Percentiles rank a stretch among this genome's conserved stretches.
phyloP scores from a whole-genome alignment of 2,797 vertebrate species.

The Rhadinocentrus ornatus region DNA sequence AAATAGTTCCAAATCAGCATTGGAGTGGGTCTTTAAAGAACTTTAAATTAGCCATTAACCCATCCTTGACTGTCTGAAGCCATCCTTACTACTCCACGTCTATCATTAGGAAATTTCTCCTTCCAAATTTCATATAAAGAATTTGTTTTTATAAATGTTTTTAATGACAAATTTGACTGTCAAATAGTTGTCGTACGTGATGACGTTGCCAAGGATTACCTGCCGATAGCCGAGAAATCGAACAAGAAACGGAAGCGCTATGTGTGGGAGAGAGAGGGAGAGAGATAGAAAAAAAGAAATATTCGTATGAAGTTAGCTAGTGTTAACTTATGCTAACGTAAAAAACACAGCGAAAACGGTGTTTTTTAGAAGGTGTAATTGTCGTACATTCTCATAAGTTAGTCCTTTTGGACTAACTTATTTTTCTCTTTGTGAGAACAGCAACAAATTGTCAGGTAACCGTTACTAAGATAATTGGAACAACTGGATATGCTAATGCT shows the following conservation, averaged over 20 bases:
- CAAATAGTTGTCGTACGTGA: neutral
- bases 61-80: no score
- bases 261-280: constrained; percentile 3
- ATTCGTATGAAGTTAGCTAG: constrained; percentile 37
- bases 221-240: constrained; percentile 54
- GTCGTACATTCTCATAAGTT: neutral
- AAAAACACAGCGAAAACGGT: neutral
- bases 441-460: constrained; percentile 62
- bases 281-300: neutral
- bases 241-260: constrained; percentile 64
- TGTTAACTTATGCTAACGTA: neutral
- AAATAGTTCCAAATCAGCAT: no score
- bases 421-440: constrained; percentile 25
- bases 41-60: no score
- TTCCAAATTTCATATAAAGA: no score
- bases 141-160: no score
- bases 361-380: neutral
- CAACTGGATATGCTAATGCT: constrained; percentile 50
- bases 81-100: no score
- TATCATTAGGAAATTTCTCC: no score
- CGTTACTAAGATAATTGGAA: constrained; percentile 4
- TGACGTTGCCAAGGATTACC: constrained; percentile 34
- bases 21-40: no score
- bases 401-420: constrained; percentile 30
- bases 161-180: no score